phyloP scores from a whole-genome alignment of 1,140 invertebrate genomes.

The Akabosia matsudoensis region DNA sequence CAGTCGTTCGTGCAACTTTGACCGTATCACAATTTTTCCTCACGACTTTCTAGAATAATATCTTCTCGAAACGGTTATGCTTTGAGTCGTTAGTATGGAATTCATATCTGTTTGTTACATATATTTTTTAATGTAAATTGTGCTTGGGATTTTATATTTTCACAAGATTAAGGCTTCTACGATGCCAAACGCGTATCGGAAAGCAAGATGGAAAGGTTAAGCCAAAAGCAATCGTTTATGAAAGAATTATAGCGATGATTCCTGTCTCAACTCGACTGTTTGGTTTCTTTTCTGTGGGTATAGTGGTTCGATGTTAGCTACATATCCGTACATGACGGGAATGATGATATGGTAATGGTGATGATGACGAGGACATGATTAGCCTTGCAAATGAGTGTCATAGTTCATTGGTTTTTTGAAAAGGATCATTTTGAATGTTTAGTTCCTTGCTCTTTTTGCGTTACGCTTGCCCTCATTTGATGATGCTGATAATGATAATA shows the following conservation, averaged over 20 bases:
- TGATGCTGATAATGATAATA: neutral
- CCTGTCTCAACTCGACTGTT: no score
- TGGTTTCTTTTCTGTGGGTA: neutral
- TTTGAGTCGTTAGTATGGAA: no score
- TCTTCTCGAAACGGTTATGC: no score
- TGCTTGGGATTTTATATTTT: neutral
- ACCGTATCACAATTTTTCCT: neutral
- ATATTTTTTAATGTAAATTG: neutral
- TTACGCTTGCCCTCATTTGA: neutral
- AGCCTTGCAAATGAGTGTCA: constrained; percentile 40
- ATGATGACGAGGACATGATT: constrained; percentile 27
- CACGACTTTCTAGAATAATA: neutral
- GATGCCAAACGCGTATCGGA: no score
- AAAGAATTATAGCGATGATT: no score
- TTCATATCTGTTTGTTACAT: neutral
- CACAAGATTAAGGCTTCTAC: no score
- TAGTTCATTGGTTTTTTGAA: constrained; percentile 32
- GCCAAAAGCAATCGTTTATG: no score
- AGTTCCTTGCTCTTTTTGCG: neutral
- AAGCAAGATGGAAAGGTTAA: no score
- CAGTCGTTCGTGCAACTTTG: neutral
- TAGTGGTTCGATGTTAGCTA: neutral
- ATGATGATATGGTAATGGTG: no score
- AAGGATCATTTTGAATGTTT: neutral
- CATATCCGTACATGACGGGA: neutral